A percentile compares a stretch with the other conserved stretches of the same genome.
These are phyloP conservation scores for Heliconius eleuchia DNA, from an alignment of 1,140 invertebrate genomes.

Conservation along the genomic window DNA sequence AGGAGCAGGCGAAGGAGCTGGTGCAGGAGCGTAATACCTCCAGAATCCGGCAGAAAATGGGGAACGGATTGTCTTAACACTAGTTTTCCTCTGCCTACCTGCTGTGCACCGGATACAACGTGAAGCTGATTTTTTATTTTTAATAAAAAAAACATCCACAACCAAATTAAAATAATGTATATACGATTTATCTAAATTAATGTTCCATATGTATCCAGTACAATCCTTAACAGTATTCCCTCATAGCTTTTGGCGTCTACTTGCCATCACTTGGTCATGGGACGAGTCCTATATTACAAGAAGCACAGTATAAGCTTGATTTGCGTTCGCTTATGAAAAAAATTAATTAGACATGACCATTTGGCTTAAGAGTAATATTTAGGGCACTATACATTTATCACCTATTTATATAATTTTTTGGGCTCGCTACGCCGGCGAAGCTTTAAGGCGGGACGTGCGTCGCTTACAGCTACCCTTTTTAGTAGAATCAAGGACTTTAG, in stretches of 20 bases:
- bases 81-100: too few species aligned
- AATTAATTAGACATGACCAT: conserved; percentile 52
- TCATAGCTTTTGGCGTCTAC: conserved; percentile 25
- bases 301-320: conserved; percentile 33
- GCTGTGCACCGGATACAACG: too few species aligned
- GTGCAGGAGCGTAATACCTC: too few species aligned
- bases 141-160: too few species aligned
- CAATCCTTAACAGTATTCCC: background rate
- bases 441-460: conserved; percentile 54
- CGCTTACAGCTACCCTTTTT: conserved; percentile 58
- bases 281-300: conserved; percentile 2
- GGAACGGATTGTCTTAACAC: too few species aligned
- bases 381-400: conserved; percentile 49
- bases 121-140: too few species aligned
- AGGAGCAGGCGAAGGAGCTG: too few species aligned
- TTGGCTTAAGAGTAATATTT: conserved; percentile 50
- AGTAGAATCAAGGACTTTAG: conserved; percentile 48
- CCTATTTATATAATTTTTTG: conserved; percentile 50
- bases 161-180: background rate
- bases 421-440: conserved; percentile 45
- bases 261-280: conserved; percentile 10
- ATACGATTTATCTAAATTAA: background rate
- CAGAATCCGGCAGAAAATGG: too few species aligned
- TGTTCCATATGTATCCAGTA: background rate
- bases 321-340: conserved; percentile 32